phyloP scores from a whole-genome alignment of 1,140 invertebrate species.

The Ceratosolen fusciceps region DNA sequence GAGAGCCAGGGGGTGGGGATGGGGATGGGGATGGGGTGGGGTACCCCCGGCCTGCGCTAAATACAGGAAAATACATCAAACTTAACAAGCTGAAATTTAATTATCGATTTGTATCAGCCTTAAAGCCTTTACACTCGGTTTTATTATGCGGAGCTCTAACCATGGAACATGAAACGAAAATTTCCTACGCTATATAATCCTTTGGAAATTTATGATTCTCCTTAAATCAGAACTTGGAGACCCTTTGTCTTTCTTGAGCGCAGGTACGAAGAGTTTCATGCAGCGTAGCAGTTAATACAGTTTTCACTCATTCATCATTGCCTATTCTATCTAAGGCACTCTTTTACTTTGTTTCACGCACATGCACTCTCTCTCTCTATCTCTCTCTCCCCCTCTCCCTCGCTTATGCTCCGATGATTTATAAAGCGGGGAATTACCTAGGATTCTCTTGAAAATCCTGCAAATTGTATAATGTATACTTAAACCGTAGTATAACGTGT shows the following conservation, averaged over 20 bases:
- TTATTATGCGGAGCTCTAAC: background rate
- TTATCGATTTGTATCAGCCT: constrained; percentile 37
- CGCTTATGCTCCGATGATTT: constrained; percentile 2
- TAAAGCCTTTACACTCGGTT: background rate
- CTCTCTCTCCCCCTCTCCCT: background rate
- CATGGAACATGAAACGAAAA: constrained; percentile 27
- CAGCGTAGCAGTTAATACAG: constrained; percentile 33
- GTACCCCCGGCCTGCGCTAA: background rate
- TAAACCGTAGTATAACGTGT: too few species aligned
- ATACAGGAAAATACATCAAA: background rate
- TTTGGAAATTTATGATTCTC: constrained; percentile 44
- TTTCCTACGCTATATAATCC: constrained; percentile 35
- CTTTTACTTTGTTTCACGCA: constrained; percentile 10
- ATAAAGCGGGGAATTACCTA: background rate
- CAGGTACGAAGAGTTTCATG: constrained; percentile 21
- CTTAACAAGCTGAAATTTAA: constrained; percentile 21
- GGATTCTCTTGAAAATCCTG: background rate
- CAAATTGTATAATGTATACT: too few species aligned
- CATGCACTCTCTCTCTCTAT: constrained; percentile 4
- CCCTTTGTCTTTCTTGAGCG: constrained; percentile 38
- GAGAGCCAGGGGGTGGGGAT: too few species aligned
- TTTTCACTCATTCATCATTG: constrained; percentile 42
- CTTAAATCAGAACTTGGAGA: constrained; percentile 38
- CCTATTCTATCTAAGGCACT: background rate
- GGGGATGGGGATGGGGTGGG: too few species aligned